Percentiles rank a stretch among this genome's conserved stretches.
phyloP scores from a whole-genome alignment of 1,140 invertebrate genomes.

The Zophobas morio region DNA sequence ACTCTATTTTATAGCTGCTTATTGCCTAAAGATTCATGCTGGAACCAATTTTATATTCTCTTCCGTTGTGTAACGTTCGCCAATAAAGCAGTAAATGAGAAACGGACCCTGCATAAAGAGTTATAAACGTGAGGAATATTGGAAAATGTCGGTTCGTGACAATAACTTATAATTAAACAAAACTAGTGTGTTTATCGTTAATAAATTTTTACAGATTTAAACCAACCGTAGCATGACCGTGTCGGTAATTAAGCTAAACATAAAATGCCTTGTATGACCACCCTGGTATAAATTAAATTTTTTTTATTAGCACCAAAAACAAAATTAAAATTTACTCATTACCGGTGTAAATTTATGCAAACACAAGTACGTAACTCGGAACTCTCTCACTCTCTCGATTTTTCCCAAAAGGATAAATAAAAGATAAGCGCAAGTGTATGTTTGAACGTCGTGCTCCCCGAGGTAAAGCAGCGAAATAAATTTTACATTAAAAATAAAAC shows the following conservation, averaged over 20 bases:
- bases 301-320: slow-evolving; percentile 7
- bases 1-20: slow-evolving; percentile 33
- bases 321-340: slow-evolving; percentile 20
- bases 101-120: slow-evolving; percentile 13
- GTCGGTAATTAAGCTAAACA: slow-evolving; percentile 11
- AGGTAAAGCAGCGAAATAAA: slow-evolving; percentile 35
- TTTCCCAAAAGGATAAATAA: background rate
- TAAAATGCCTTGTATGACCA: background rate
- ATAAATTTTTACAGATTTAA: background rate
- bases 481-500: slow-evolving; percentile 37
- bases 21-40: slow-evolving; percentile 31
- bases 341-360: slow-evolving; percentile 27
- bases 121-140: background rate
- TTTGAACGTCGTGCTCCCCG: slow-evolving; percentile 10
- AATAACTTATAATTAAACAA: slow-evolving; percentile 16
- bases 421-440: slow-evolving; percentile 25
- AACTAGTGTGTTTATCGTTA: background rate
- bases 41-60: slow-evolving; percentile 28
- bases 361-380: too few relatives aligned
- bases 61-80: slow-evolving; percentile 11
- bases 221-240: background rate
- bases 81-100: slow-evolving; percentile 29
- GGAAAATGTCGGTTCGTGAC: background rate
- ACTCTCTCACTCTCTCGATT: too few relatives aligned
- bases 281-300: slow-evolving; percentile 4